Evolutionary conservation across 2,797 vertebrate genomes (phyloP), one percentile per base, ranked within the genome.

Genomic region (Hyperoplus lanceolatus): DNA sequence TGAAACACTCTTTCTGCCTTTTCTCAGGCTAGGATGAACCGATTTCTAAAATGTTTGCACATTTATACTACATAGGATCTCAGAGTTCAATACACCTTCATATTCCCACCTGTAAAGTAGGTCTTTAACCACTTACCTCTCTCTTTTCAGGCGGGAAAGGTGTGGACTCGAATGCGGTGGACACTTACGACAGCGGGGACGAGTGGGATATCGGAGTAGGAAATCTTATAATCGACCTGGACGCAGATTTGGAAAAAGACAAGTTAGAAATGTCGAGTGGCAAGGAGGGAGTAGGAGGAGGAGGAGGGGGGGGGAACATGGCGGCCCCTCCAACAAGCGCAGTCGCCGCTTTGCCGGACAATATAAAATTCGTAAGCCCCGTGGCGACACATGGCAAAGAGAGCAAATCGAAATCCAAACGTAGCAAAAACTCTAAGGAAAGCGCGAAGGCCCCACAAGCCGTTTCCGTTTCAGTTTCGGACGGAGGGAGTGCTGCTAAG

Each of bases 151-250:
- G 97, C 96, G 98, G 97, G 97, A 98, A 98, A 98, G 97, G 97
- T 96, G 97, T 97, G 88, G 98, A 98, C 96, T 96, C 97, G 85
- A 97, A 96, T 95, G 97, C 97, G 82, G 98, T 98, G 95, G 98
- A 99, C 94, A 97, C 97, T 70, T 99, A 98, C 67, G 97, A 99
- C 95, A 99, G 98, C 68, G 97, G 97, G 87, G 98, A 99, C 96
- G 98, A 99, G 94, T 99, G 98, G 98, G 98, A 99, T 94, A 99
- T 99, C 88, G 98, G 97, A 76, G 98, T 99, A 90, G 98, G 97
- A 87, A 98, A 99, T 96, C 96, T 99, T 94, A 99, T 99, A 90
- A 99, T 99, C 92, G 98, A 99, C 95, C 96, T 99, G 93, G 98
- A 99, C 91, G 98, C 97, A 80, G 97, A 99, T 95, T 93, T 99